Base-by-base conservation (phyloP, 2,797 vertebrate genomes). In the Phalloptychus januarius region DNA sequence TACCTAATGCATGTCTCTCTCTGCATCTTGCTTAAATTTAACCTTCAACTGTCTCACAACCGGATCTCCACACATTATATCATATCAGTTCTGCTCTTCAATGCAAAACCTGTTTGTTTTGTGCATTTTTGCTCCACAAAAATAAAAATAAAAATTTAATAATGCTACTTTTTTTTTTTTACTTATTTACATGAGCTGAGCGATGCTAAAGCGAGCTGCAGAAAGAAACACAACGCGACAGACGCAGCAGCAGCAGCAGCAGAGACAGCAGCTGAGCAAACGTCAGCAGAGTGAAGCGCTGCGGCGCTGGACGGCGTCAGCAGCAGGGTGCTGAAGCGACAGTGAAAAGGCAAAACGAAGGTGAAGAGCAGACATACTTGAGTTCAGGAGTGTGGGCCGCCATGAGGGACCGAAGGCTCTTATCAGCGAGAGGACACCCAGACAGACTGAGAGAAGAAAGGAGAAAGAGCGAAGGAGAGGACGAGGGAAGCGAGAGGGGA, bases 361-460 rank as follows among this genome's bases (percentile, higher is more conserved):
- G 79, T 90, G 89, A 80, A 91, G 81, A 87, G 88, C 90, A 94
- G 94, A 99, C 98, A 96, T 99, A 99, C 98, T 99, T 99, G 97
- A 99, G 98, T 97, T 99, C 98, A 96, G 98, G 97, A 96, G 98
- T 97, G 95, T 99, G 97, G 94, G 98, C 97, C 96, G 98, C 98
- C 98, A 99, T 99, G 96, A 99, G 97, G 96, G 98, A 99, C 96
- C 98, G 98, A 95, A 99, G 97, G 96, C 98, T 99, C 97, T 99
- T 99, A 98, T 99, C 98, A 97, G 98, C 98, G 96, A 99, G 98
- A 97, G 98, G 98, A 96, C 98, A 99, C 97, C 98, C 98, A 98
- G 98, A 99, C 94, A 99, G 97, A 97, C 98, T 99, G 97, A 86
- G 86, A 86, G 87, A 56, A 61, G 73, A 65, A 50, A 54, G 77